Percentiles rank a stretch among this genome's conserved stretches.
These are phyloP conservation scores for Sesamia nonagrioides DNA, from an alignment of 1,140 invertebrate species.

Conservation along the genomic window DNA sequence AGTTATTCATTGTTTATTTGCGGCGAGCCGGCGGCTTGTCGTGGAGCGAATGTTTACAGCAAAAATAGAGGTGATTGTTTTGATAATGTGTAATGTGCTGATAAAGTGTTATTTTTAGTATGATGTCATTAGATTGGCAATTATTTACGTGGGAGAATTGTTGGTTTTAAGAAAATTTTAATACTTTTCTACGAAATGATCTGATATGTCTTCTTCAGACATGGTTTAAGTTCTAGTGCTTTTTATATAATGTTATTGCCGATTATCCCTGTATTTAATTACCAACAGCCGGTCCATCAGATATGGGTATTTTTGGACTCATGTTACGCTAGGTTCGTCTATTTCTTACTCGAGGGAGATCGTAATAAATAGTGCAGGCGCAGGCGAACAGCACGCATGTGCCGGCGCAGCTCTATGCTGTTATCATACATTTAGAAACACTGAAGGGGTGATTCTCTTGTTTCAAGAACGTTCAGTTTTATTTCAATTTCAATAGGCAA, in stretches of 20 bases:
- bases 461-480: too few relatives aligned
- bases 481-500: too few relatives aligned
- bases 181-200: background rate
- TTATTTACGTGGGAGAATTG: background rate
- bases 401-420: background rate
- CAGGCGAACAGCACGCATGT: too few relatives aligned
- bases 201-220: background rate
- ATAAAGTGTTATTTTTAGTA: too few relatives aligned
- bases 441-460: background rate
- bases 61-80: slow-evolving; percentile 27
- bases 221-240: background rate
- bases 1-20: slow-evolving; percentile 31
- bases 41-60: slow-evolving; percentile 6
- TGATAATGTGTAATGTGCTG: background rate
- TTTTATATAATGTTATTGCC: background rate
- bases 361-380: background rate
- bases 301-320: background rate
- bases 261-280: background rate
- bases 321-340: background rate
- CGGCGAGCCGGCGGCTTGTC: background rate
- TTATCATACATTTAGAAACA: background rate
- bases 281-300: background rate
- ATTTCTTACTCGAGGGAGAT: background rate
- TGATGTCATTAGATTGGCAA: slow-evolving; percentile 14
- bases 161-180: background rate